A percentile compares a stretch with the other conserved stretches of the same genome.
These are phyloP conservation scores for Bruchidius siliquastri DNA, from an alignment of 2,888 invertebrate genomes.

Conservation along the genomic window DNA sequence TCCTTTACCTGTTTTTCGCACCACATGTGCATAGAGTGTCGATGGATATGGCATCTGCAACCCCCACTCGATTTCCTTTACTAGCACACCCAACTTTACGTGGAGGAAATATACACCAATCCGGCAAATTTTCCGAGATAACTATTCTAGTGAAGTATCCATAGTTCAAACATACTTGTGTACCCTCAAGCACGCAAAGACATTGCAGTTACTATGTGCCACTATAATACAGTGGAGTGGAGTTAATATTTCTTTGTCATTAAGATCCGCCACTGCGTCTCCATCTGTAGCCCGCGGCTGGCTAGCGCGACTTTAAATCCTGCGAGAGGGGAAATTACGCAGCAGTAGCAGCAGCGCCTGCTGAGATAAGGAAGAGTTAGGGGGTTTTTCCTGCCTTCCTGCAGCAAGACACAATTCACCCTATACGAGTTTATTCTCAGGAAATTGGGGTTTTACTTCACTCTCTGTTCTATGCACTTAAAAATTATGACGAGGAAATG, in stretches of 20 bases:
- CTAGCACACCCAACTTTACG: too few species aligned
- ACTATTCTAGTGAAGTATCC: too few species aligned
- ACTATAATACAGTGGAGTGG: not conserved
- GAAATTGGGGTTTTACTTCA: not conserved
- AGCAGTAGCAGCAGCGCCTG: not conserved
- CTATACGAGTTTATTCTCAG: not conserved
- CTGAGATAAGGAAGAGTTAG: not conserved
- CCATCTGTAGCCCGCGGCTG: not conserved
- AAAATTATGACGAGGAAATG: not conserved
- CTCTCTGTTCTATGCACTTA: not conserved
- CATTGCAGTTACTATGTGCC: too few species aligned
- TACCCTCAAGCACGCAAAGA: too few species aligned
- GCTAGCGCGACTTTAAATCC: not conserved
- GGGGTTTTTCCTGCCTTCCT: not conserved
- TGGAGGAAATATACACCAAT: too few species aligned
- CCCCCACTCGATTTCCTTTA: too few species aligned
- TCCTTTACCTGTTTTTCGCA: too few species aligned
- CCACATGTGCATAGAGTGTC: too few species aligned
- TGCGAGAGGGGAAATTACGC: not conserved
- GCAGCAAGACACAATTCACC: not conserved
- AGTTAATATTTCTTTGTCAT: not conserved
- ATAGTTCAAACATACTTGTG: too few species aligned
- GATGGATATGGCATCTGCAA: too few species aligned
- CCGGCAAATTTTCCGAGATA: too few species aligned
- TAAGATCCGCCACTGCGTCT: not conserved